These are phyloP conservation scores for Resseliella maxima DNA, from an alignment of 2,888 invertebrate species.

Conservation along the genomic window DNA sequence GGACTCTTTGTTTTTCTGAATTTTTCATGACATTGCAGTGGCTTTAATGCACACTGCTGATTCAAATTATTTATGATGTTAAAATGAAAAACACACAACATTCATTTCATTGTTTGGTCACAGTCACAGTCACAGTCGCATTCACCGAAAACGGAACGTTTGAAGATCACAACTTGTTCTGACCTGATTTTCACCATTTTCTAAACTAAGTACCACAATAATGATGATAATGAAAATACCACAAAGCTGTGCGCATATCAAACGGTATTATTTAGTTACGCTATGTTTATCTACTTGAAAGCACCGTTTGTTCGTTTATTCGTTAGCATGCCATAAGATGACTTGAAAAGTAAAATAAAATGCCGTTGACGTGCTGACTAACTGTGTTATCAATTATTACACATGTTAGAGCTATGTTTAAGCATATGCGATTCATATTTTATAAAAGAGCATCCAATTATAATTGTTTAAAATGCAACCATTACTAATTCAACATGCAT, in stretches of 20 bases:
- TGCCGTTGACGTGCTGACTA: neutral
- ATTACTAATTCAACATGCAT: neutral
- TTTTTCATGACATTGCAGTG: neutral
- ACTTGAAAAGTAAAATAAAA: conserved; percentile 9
- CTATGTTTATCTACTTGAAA: neutral
- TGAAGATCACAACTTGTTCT: neutral
- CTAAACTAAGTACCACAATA: neutral
- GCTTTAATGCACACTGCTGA: neutral
- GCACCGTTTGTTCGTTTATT: neutral
- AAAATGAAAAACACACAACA: neutral
- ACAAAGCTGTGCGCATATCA: neutral
- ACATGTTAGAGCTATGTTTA: too few species aligned
- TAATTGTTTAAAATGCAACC: neutral
- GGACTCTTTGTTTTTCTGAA: neutral
- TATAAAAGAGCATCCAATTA: neutral
- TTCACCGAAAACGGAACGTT: too few species aligned
- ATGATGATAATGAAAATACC: neutral
- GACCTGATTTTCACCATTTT: conserved; percentile 50
- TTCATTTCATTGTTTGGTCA: neutral
- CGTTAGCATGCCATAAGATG: neutral
- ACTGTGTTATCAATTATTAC: neutral
- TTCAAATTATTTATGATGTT: neutral
- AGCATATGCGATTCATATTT: neutral
- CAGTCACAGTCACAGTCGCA: too few species aligned
- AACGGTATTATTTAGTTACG: neutral